Conservation (phyloP, 1,140 invertebrate genomes). For the Drosophila repleta region DNA sequence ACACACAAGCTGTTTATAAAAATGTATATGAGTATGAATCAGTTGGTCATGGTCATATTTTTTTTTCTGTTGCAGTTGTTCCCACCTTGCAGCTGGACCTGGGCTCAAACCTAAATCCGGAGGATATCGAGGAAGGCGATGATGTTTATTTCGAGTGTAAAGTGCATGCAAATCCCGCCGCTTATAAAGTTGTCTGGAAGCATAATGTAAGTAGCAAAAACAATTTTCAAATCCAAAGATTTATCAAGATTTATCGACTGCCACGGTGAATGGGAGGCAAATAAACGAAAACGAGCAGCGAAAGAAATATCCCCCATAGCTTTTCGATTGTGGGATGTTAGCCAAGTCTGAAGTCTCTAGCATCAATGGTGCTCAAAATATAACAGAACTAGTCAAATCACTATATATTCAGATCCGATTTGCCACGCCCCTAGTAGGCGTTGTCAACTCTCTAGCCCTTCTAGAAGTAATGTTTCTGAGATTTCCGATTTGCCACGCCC, state of each 20-base stretch:
- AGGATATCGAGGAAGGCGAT: slow-evolving; percentile 94
- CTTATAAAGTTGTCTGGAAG: slow-evolving; percentile 95
- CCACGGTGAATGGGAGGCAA: too few relatives aligned
- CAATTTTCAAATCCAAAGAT: slow-evolving; percentile 51
- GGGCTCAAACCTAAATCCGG: slow-evolving; percentile 93
- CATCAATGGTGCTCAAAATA: too few relatives aligned
- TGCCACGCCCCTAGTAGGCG: too few relatives aligned
- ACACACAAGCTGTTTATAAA: slow-evolving; percentile 9
- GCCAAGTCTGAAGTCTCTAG: too few relatives aligned
- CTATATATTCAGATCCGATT: too few relatives aligned
- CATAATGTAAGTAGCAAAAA: slow-evolving; percentile 91
- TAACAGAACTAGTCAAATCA: too few relatives aligned
- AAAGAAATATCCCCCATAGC: too few relatives aligned
- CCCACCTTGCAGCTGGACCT: slow-evolving; percentile 90
- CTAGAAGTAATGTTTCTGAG: too few relatives aligned
- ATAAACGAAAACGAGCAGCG: too few relatives aligned
- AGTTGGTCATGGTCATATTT: slow-evolving; percentile 10
- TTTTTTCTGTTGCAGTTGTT: slow-evolving; percentile 86
- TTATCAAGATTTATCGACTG: slow-evolving; percentile 46
- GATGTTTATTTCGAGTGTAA: slow-evolving; percentile 96
- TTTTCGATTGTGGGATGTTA: too few relatives aligned
- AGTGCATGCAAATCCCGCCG: slow-evolving; percentile 92
- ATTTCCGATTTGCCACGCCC: too few relatives aligned
- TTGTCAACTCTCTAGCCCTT: too few relatives aligned
- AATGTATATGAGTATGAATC: neutral